A percentile compares a stretch with the other conserved stretches of the same genome.
These are phyloP conservation scores for Oithona nana DNA, from an alignment of 2,888 invertebrate species.

Conservation along the genomic window DNA sequence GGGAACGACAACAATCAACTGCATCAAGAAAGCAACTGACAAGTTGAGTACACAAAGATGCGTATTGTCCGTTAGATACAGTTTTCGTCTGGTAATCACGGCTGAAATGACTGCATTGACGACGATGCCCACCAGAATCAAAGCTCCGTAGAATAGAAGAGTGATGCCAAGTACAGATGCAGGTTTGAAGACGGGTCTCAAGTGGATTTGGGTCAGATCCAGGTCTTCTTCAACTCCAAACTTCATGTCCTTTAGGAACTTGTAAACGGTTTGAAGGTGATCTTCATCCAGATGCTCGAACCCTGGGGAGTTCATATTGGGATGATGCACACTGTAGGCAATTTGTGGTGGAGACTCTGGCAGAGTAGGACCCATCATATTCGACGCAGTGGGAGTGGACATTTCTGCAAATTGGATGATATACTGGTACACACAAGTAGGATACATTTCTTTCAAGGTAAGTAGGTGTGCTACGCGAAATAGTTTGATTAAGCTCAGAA, in stretches of 20 bases:
- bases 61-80: conserved; percentile 43
- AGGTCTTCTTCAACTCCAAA: neutral
- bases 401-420: too few relatives aligned
- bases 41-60: conserved; percentile 45
- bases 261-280: conserved; percentile 3
- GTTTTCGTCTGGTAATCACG: conserved; percentile 29
- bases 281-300: neutral
- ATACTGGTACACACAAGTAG: too few relatives aligned
- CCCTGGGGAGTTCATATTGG: neutral
- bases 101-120: conserved; percentile 40
- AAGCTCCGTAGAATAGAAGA: conserved; percentile 39
- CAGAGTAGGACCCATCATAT: neutral
- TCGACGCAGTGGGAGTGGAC: too few relatives aligned
- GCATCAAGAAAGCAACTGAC: conserved; percentile 43
- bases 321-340: neutral
- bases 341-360: too few relatives aligned
- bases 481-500: too few relatives aligned
- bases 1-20: conserved; percentile 46
- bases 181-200: conserved; percentile 4
- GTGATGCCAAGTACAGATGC: conserved; percentile 23
- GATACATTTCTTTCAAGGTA: too few relatives aligned
- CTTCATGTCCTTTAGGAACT: conserved; percentile 13
- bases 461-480: too few relatives aligned
- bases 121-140: conserved; percentile 37
- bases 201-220: neutral